Conservation (phyloP, 2,888 invertebrate species). For the Lacanobia wlatinum region DNA sequence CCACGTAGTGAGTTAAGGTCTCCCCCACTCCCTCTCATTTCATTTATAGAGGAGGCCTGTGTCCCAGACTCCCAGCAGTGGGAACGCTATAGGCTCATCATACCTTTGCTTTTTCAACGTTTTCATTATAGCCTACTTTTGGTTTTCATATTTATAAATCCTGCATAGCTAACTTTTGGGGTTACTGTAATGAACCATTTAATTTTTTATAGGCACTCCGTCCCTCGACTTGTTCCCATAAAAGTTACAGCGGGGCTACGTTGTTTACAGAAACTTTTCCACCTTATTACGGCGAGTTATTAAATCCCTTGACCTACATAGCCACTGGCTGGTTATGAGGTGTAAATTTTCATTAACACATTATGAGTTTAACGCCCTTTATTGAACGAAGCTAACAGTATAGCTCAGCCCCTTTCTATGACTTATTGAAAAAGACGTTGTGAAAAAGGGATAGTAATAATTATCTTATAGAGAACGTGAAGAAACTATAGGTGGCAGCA, state of each 20-base stretch:
- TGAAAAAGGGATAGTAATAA: too few species aligned
- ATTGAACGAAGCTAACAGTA: not conserved
- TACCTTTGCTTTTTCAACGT: not conserved
- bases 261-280: constrained; percentile 30
- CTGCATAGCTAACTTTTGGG: constrained; percentile 30
- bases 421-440: too few species aligned
- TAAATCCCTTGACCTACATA: constrained; percentile 32
- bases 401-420: too few species aligned
- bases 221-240: constrained; percentile 11
- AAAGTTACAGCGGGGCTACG: constrained; percentile 1
- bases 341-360: constrained; percentile 34
- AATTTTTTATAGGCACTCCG: constrained; percentile 18
- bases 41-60: not conserved
- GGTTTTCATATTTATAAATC: constrained; percentile 22
- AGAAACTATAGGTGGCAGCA: too few species aligned
- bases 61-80: not conserved
- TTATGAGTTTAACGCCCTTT: not conserved
- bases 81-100: not conserved
- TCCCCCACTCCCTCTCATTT: too few species aligned
- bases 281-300: constrained; percentile 24
- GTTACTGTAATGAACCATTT: constrained; percentile 22
- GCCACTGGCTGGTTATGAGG: constrained; percentile 7
- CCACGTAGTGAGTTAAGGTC: too few species aligned
- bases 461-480: too few species aligned
- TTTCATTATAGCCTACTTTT: not conserved